Base-by-base conservation (phyloP, 2,797 vertebrate species). In the Molothrus aeneus region DNA sequence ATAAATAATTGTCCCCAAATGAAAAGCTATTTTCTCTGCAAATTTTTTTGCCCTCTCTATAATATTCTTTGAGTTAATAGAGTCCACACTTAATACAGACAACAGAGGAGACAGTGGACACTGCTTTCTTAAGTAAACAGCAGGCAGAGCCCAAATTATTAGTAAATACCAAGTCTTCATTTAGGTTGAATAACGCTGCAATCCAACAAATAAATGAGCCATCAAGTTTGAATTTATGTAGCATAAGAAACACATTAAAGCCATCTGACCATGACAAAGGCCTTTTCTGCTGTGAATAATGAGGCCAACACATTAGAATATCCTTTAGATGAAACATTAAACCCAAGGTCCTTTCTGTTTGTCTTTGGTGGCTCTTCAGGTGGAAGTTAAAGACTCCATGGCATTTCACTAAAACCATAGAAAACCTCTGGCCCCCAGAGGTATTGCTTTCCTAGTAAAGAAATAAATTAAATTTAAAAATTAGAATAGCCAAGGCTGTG, bases 201-300 rank as follows among this genome's bases (percentile, higher is more conserved):
- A 98, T 98, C 97, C 98, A 98, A 97, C 97, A 98, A 98, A 98
- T 98, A 98, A 98, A 97, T 97, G 97, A 98, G 98, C 97, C 97
- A 98, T 98, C 97, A 97, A 98, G 97, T 97, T 97, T 98, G 97
- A 97, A 98, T 98, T 98, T 98, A 98, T 98, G 98, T 98, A 98
- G 97, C 98, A 98, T 98, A 97, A 96, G 93, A 98, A 98, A 98
- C 96, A 95, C 97, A 98, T 98, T 98, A 98, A 98, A 98, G 97
- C 96, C 97, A 97, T 98, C 97, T 98, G 98, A 98, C 98, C 98
- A 98, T 98, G 97, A 97, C 98, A 98, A 97, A 98, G 98, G 98
- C 97, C 97, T 97, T 97, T 98, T 97, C 97, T 97, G 97, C 97
- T 97, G 97, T 98, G 98, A 98, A 98, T 98, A 98, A 98, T 98